Base-by-base conservation (phyloP, 2,113 vertebrate species). In the Amia ocellicauda region DNA sequence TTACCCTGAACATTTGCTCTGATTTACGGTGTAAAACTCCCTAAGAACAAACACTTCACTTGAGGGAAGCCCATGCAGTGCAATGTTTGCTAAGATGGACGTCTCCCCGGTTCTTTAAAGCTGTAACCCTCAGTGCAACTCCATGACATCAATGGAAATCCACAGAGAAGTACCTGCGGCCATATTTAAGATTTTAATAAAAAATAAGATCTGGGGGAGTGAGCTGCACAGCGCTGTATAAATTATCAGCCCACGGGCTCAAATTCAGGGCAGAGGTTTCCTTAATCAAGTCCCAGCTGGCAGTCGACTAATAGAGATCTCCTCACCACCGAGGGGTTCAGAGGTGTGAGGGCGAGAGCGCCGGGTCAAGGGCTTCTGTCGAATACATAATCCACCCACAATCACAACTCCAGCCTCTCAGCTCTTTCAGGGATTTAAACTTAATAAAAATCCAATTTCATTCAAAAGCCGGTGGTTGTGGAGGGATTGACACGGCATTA, bases 371-470 rank as follows among this genome's bases (percentile, higher is more conserved):
- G 53, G 56, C 47, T 66, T 66, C 24, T 36, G 14, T n/a, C 23
- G 49, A 59, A 57, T 45, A 22, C 54, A 66, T 55, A 60, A 62
- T 61, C 45, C 24, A 16, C 29, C 20, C 64, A 36, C 22, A 63
- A 51, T 66, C 26, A 54, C 41, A 58, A 58, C 40, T 49, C n/a
- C 2, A 27, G 3, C 51, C 61, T 50, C 56, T 20, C 29, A 62
- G 51, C 17, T 56, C 24, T 61, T 60, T 41, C 57, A 64, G 19
- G 51, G 66, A 28, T 72, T 61, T 56, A 55, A 64, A 61, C 57
- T 40, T 64, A 72, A 72, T 64, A 72, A 64, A 72, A 72, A 65
- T 63, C 58, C 41, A 60, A 67, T 63, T 50, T 59, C 61, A 53
- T 47, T 53, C 57, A 54, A 57, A 17, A 59, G 49, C 31, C 50